Evolutionary conservation across 1,140 invertebrate genomes (phyloP).

Genomic region (Atta texana): DNA sequence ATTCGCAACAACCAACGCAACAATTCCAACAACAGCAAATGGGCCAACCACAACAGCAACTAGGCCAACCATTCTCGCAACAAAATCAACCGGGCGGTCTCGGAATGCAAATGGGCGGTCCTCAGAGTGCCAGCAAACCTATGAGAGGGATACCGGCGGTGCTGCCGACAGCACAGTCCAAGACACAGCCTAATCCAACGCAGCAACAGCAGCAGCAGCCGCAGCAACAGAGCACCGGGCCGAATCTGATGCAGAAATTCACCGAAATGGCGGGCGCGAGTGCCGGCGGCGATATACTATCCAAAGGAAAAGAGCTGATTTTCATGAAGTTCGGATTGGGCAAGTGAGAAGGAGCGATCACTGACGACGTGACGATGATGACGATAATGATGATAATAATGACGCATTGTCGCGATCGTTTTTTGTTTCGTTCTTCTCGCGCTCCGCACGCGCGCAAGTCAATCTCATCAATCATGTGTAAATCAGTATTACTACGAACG

Average conservation of each 20-base stretch:
- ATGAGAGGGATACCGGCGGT: slow-evolving; percentile 88
- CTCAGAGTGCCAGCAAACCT: slow-evolving; percentile 80
- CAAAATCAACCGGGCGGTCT: slow-evolving; percentile 79
- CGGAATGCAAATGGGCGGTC: slow-evolving; percentile 68
- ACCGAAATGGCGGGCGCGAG: slow-evolving; percentile 91
- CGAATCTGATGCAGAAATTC: slow-evolving; percentile 93
- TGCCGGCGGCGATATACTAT: slow-evolving; percentile 93
- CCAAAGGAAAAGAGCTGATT: slow-evolving; percentile 95
- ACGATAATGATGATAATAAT: slow-evolving; percentile 4
- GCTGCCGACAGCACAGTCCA: slow-evolving; percentile 87
- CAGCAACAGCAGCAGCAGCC: slow-evolving; percentile 83
- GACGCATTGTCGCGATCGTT: slow-evolving; percentile 1
- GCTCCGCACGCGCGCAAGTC: background rate
- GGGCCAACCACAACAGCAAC: slow-evolving; percentile 79
- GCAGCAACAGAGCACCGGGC: slow-evolving; percentile 85
- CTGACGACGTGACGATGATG: background rate
- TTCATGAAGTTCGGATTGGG: slow-evolving; percentile 96
- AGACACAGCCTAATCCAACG: slow-evolving; percentile 82
- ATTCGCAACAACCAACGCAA: slow-evolving; percentile 73
- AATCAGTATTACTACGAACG: slow-evolving; percentile 53
- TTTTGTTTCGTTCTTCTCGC: slow-evolving; percentile 45
- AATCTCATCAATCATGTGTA: background rate
- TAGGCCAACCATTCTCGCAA: slow-evolving; percentile 81
- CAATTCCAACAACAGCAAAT: slow-evolving; percentile 71
- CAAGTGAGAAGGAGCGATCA: slow-evolving; percentile 81